Conservation (phyloP, 2,113 vertebrate genomes). For the Eonycteris spelaea region DNA sequence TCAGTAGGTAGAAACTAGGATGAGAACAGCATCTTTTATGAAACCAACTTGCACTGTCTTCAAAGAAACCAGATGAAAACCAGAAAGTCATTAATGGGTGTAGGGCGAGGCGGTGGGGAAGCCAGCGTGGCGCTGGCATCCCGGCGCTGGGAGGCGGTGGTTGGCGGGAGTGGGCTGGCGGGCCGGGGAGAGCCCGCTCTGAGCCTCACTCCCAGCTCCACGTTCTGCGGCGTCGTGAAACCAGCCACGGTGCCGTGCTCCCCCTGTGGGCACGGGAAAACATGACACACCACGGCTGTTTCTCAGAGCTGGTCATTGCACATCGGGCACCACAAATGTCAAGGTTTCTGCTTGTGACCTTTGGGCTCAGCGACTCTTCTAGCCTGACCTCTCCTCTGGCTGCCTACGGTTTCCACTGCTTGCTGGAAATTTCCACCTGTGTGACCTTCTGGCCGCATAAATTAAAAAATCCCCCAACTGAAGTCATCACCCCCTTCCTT, state of each 20-base stretch:
- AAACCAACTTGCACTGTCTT: not conserved
- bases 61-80: not conserved
- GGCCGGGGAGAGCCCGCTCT: not conserved
- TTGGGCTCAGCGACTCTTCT: no score
- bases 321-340: accelerated
- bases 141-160: not conserved
- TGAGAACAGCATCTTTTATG: not conserved
- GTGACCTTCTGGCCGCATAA: not conserved
- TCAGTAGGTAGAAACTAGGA: not conserved
- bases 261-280: accelerated
- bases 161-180: accelerated
- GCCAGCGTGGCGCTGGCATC: accelerated
- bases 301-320: not conserved
- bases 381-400: not conserved
- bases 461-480: not conserved
- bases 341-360: accelerated
- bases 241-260: accelerated
- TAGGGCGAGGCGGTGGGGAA: accelerated
- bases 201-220: not conserved
- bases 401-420: not conserved
- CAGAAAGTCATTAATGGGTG: not conserved
- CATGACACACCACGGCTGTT: not conserved
- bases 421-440: not conserved
- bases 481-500: not conserved
- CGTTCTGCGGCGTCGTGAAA: accelerated